Evolutionary conservation across 1,140 invertebrate genomes (phyloP).

Genomic region (Ceratosolen fusciceps): DNA sequence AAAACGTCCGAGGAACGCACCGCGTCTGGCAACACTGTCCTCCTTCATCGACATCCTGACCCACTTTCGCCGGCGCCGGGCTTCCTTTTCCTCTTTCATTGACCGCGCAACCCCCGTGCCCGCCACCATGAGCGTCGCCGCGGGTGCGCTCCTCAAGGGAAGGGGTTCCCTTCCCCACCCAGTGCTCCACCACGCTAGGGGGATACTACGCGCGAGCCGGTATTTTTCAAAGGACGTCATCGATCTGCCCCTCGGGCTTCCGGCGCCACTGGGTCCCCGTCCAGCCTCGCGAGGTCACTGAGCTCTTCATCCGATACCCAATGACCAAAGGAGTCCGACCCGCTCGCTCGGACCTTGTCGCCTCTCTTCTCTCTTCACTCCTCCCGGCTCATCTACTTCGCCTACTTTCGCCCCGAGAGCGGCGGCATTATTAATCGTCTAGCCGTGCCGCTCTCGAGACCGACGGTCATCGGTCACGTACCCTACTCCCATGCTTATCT

Average conservation of each 20-base stretch:
- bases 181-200: neutral
- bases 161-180: neutral
- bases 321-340: too few relatives aligned
- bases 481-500: slow-evolving; percentile 19
- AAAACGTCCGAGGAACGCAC: neutral
- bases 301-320: neutral
- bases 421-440: too few relatives aligned
- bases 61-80: slow-evolving; percentile 43
- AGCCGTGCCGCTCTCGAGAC: neutral
- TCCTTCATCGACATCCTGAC: slow-evolving; percentile 55
- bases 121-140: too few relatives aligned
- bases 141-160: too few relatives aligned
- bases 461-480: neutral
- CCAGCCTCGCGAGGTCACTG: neutral
- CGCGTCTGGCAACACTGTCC: slow-evolving; percentile 51
- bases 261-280: neutral
- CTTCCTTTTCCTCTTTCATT: neutral
- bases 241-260: slow-evolving; percentile 51
- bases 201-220: slow-evolving; percentile 47
- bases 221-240: slow-evolving; percentile 62
- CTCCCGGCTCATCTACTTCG: too few relatives aligned
- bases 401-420: too few relatives aligned
- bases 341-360: too few relatives aligned
- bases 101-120: neutral
- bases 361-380: neutral